These are phyloP conservation scores for Phytoseiulus persimilis DNA, from an alignment of 2,888 invertebrate genomes.

Conservation along the genomic window DNA sequence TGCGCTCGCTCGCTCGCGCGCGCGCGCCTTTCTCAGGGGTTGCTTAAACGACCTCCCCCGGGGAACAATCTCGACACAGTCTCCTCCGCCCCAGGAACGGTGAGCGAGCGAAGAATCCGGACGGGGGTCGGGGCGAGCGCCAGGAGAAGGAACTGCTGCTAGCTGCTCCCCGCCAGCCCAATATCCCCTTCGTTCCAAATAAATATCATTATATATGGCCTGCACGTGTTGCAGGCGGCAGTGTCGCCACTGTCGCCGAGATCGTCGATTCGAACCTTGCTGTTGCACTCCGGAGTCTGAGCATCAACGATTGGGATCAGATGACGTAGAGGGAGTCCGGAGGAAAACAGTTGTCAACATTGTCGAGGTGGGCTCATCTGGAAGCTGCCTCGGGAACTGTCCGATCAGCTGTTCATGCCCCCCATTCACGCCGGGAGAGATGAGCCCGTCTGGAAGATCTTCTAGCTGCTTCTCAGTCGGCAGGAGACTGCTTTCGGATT, in stretches of 20 bases:
- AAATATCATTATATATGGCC: slow-evolving; percentile 38
- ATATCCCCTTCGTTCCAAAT: slow-evolving; percentile 23
- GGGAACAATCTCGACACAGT: slow-evolving; percentile 5
- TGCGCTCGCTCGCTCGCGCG: neutral
- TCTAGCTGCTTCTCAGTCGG: no score
- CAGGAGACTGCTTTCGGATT: no score
- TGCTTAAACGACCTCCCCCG: neutral
- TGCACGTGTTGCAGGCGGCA: slow-evolving; percentile 24
- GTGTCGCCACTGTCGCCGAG: neutral
- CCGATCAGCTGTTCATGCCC: no score
- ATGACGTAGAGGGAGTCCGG: neutral
- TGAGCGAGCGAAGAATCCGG: neutral
- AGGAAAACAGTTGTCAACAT: neutral
- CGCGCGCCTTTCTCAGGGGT: slow-evolving; percentile 5
- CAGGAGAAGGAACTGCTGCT: neutral
- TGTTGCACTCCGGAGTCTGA: neutral
- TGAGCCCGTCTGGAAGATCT: no score
- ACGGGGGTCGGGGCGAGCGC: neutral
- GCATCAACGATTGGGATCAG: neutral
- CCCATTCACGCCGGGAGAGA: no score
- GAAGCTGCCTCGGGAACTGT: neutral
- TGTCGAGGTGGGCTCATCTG: neutral
- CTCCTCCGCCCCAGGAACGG: neutral
- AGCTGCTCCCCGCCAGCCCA: neutral
- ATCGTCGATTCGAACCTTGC: neutral